phyloP scores from a whole-genome alignment of 2,113 vertebrate genomes.

The Motacilla alba region DNA sequence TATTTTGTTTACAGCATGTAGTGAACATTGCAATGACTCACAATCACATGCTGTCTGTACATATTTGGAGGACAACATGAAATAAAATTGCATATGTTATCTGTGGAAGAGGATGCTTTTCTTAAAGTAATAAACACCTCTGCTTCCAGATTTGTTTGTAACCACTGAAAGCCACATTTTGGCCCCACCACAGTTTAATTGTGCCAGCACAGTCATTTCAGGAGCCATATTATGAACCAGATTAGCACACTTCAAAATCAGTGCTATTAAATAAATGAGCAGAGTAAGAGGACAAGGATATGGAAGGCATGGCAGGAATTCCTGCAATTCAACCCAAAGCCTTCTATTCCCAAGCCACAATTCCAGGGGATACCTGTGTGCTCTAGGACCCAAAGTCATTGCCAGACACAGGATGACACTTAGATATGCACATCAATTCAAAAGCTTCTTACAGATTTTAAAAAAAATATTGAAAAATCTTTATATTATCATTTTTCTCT shows the following conservation, averaged over 20 bases:
- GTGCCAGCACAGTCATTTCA: not conserved
- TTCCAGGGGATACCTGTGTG: not conserved
- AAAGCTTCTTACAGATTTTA: not conserved
- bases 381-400: not conserved
- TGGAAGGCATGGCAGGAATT: not conserved
- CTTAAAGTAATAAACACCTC: not conserved
- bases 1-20: conserved; percentile 39
- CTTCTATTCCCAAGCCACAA: not conserved
- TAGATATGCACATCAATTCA: not conserved
- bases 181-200: not conserved
- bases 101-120: not conserved
- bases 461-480: not conserved
- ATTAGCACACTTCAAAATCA: not conserved
- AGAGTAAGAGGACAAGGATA: not conserved
- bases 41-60: not conserved
- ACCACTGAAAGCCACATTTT: not conserved
- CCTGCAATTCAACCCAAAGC: not conserved
- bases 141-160: not conserved
- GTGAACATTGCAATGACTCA: conserved; percentile 11
- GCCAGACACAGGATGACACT: not conserved
- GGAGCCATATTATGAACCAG: not conserved
- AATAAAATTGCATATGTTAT: conserved; percentile 4
- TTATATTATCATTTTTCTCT: not conserved
- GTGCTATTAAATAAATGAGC: not conserved
- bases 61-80: not conserved